Percentiles rank a stretch among this genome's conserved stretches.
These are phyloP conservation scores for Ashinkailepas kermadecensis DNA, from an alignment of 2,888 invertebrate species.

Conservation along the genomic window DNA sequence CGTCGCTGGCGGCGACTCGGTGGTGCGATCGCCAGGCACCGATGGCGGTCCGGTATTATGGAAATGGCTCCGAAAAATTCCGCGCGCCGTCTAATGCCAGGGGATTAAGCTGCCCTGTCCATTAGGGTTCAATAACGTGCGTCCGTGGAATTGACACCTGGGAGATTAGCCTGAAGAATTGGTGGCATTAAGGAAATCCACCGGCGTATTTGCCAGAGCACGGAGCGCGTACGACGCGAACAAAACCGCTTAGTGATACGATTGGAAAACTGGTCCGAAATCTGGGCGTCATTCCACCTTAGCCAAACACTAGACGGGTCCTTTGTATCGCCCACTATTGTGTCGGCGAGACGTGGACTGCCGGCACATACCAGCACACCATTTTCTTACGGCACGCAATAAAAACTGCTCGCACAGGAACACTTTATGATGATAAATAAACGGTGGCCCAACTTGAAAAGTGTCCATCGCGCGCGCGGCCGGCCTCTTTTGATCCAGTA, in stretches of 20 bases:
- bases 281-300: background rate
- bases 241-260: constrained; percentile 11
- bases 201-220: background rate
- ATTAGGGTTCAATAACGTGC: constrained; percentile 13
- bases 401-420: constrained; percentile 1
- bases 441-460: background rate
- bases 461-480: background rate
- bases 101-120: constrained; percentile 7
- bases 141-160: constrained; percentile 13
- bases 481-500: background rate
- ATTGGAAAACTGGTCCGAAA: background rate
- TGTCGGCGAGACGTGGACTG: background rate
- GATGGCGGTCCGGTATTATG: background rate
- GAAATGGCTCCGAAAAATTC: background rate
- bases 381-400: constrained; percentile 3
- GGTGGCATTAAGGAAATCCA: constrained; percentile 16
- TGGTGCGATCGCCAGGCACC: background rate
- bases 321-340: background rate
- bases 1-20: background rate
- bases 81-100: background rate
- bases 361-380: background rate
- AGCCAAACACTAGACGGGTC: background rate
- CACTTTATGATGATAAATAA: constrained; percentile 15
- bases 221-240: background rate
- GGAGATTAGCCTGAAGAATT: constrained; percentile 16